Percentiles rank a stretch among this genome's conserved stretches.
phyloP scores from a whole-genome alignment of 2,113 vertebrate genomes.

The Perca schrenkii region DNA sequence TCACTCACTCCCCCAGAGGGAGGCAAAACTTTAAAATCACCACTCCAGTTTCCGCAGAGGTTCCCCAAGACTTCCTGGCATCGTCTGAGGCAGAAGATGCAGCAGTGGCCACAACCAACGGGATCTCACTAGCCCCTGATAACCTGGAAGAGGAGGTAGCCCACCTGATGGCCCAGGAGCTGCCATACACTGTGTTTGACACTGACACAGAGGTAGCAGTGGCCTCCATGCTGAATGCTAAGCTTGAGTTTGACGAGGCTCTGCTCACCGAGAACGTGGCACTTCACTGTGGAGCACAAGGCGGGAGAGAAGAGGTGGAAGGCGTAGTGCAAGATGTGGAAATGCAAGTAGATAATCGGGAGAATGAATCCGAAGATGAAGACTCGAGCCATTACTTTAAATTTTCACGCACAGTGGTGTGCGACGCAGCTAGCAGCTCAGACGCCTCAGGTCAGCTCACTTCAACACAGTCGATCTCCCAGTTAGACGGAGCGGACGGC shows the following conservation, averaged over 20 bases:
- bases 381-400: constrained; percentile 77
- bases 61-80: constrained; percentile 81
- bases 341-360: constrained; percentile 40
- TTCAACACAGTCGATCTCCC: constrained; percentile 82
- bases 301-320: constrained; percentile 49
- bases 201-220: constrained; percentile 85
- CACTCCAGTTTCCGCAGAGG: constrained; percentile 78
- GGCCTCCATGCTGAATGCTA: constrained; percentile 87
- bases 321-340: constrained; percentile 35
- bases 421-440: constrained; percentile 68
- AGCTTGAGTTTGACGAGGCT: constrained; percentile 88
- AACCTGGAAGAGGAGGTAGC: constrained; percentile 76
- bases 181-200: constrained; percentile 81
- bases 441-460: constrained; percentile 58
- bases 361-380: constrained; percentile 69
- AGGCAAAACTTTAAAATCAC: constrained; percentile 76
- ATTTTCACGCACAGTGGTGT: constrained; percentile 85
- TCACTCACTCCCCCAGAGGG: constrained; percentile 68
- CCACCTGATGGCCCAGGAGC: constrained; percentile 79
- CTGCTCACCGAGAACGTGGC: constrained; percentile 85
- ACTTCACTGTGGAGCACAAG: constrained; percentile 73
- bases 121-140: constrained; percentile 70
- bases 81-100: constrained; percentile 81
- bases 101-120: constrained; percentile 73
- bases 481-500: constrained; percentile 91